phyloP scores from a whole-genome alignment of 2,797 vertebrate genomes.

The Lutjanus argentimaculatus region DNA sequence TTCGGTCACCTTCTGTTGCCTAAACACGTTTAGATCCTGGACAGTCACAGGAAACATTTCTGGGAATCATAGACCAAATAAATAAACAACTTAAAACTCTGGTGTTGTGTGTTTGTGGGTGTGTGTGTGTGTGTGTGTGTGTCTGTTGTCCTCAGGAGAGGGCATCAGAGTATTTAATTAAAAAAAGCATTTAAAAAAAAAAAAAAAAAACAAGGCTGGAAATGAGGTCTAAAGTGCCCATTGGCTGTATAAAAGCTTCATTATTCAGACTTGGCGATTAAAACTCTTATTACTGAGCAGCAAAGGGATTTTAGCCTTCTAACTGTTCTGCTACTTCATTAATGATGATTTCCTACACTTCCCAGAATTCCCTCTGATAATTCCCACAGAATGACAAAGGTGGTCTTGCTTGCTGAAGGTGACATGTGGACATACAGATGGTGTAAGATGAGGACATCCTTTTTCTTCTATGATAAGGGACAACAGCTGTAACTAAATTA shows the following conservation, averaged over 20 bases:
- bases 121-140: too few relatives aligned
- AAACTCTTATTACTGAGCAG: not conserved
- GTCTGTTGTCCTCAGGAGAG: not conserved
- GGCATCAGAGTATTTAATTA: not conserved
- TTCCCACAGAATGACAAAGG: not conserved
- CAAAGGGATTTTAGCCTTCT: not conserved
- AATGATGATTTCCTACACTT: not conserved
- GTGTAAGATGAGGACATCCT: not conserved
- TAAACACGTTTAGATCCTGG: not conserved
- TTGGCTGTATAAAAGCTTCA: not conserved
- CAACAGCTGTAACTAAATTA: too few relatives aligned
- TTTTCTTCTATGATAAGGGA: not conserved
- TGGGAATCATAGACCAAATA: not conserved
- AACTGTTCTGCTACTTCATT: not conserved
- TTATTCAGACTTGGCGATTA: not conserved
- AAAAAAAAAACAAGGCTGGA: too few relatives aligned
- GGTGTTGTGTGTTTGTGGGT: too few relatives aligned
- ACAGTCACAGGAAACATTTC: not conserved
- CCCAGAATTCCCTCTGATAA: not conserved
- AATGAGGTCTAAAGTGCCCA: not conserved
- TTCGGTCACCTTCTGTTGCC: not conserved
- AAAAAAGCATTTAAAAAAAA: not conserved
- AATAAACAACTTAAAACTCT: not conserved
- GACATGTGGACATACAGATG: not conserved
- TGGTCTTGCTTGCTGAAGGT: not conserved